A percentile compares a stretch with the other conserved stretches of the same genome.
Evolutionary conservation across 2,888 invertebrate species (phyloP).

Genomic region (Lasioglossum vierecki): DNA sequence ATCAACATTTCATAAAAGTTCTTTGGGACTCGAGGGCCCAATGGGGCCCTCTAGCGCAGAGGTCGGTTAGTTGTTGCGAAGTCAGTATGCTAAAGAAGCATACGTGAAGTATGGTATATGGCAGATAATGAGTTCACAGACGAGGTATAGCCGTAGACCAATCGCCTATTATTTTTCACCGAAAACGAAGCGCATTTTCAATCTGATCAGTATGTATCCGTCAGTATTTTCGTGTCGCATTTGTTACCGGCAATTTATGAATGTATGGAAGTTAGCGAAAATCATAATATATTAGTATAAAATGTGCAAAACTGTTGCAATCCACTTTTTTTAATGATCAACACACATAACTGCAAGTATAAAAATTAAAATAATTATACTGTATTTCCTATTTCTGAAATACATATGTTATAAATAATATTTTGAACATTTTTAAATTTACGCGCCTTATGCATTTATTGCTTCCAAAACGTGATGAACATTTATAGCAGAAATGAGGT

Average conservation of each 20-base stretch:
- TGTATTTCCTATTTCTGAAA: no score
- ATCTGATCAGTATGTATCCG: neutral
- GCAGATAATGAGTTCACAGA: slow-evolving; percentile 49
- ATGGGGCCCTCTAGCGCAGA: slow-evolving; percentile 6
- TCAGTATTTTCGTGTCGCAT: neutral
- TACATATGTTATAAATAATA: no score
- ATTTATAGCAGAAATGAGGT: neutral
- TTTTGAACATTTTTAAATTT: no score
- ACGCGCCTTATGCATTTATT: no score
- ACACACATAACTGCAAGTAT: neutral
- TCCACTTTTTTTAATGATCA: neutral
- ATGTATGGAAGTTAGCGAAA: neutral
- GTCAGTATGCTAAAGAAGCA: slow-evolving; percentile 9
- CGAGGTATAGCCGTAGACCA: slow-evolving; percentile 43
- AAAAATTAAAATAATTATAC: neutral
- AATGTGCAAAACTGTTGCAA: no score
- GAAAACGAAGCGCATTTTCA: neutral
- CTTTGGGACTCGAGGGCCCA: neutral
- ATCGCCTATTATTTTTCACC: neutral
- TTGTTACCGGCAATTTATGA: neutral
- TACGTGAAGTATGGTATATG: slow-evolving; percentile 5
- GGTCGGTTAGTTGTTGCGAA: slow-evolving; percentile 12
- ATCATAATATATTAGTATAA: neutral
- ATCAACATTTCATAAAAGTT: neutral
- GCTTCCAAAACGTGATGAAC: no score